These are phyloP conservation scores for Lucilia cuprina DNA, from an alignment of 1,140 invertebrate genomes.

Conservation along the genomic window DNA sequence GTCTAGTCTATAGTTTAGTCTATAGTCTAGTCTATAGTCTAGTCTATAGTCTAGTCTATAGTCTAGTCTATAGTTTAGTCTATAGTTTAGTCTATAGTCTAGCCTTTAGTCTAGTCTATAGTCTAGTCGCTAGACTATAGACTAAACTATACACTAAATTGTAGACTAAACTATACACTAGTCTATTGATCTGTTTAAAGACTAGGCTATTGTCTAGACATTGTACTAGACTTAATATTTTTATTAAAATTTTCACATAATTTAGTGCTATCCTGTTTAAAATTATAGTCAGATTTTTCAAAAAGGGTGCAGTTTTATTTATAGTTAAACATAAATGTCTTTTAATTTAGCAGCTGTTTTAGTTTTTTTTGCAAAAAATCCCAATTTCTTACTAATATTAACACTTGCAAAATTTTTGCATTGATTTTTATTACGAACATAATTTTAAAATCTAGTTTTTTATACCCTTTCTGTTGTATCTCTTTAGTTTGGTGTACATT, in stretches of 20 bases:
- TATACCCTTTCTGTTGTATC: neutral
- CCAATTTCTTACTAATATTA: too few species aligned
- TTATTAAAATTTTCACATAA: neutral
- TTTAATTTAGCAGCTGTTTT: neutral
- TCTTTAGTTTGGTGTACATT: neutral
- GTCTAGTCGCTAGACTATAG: too few species aligned
- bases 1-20: too few species aligned
- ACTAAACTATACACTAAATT: too few species aligned
- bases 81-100: too few species aligned
- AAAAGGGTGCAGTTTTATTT: neutral
- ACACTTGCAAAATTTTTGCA: neutral
- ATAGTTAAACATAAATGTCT: neutral
- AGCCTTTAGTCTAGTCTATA: too few species aligned
- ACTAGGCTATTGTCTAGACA: too few species aligned
- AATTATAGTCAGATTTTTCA: neutral
- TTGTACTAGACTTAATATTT: neutral
- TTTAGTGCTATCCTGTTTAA: neutral
- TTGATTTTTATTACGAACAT: neutral
- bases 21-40: too few species aligned
- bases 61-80: too few species aligned
- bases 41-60: too few species aligned
- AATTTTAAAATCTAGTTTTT: neutral
- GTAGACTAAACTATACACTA: too few species aligned
- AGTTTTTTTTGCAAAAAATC: neutral
- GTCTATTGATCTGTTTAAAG: too few species aligned